These are phyloP conservation scores for Xylocampa areola DNA, from an alignment of 2,888 invertebrate species.

Conservation along the genomic window DNA sequence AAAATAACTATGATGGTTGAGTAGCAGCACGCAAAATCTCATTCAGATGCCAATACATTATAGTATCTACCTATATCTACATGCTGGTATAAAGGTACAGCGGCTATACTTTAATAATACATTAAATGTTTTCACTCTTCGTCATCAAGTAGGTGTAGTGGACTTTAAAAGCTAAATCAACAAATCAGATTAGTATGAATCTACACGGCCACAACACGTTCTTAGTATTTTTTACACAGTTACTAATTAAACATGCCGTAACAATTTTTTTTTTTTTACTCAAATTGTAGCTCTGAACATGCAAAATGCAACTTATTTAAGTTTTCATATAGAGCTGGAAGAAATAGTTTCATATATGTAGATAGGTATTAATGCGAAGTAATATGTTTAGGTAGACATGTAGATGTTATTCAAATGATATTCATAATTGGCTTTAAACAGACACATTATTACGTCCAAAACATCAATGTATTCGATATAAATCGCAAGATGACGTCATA, in stretches of 20 bases:
- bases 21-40: conserved; percentile 71
- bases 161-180: conserved; percentile 6
- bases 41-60: conserved; percentile 75
- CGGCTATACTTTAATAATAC: conserved; percentile 26
- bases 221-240: background rate
- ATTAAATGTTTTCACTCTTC: conserved; percentile 38
- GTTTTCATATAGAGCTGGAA: too few species aligned
- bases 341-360: background rate
- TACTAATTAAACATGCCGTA: background rate
- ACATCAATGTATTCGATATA: conserved; percentile 35
- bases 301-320: too few species aligned
- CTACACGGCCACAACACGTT: background rate
- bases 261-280: background rate
- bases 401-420: conserved; percentile 20
- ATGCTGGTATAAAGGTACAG: conserved; percentile 21
- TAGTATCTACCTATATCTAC: conserved; percentile 42
- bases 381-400: background rate
- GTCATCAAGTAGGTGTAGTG: conserved; percentile 16
- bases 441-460: conserved; percentile 27
- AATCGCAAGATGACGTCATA: conserved; percentile 41
- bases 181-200: conserved; percentile 5
- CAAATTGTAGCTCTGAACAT: background rate
- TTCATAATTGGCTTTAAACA: conserved; percentile 5
- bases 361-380: background rate
- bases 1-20: conserved; percentile 78